These are phyloP conservation scores for Polydrusus cervinus DNA, from an alignment of 2,888 invertebrate species.

Conservation along the genomic window DNA sequence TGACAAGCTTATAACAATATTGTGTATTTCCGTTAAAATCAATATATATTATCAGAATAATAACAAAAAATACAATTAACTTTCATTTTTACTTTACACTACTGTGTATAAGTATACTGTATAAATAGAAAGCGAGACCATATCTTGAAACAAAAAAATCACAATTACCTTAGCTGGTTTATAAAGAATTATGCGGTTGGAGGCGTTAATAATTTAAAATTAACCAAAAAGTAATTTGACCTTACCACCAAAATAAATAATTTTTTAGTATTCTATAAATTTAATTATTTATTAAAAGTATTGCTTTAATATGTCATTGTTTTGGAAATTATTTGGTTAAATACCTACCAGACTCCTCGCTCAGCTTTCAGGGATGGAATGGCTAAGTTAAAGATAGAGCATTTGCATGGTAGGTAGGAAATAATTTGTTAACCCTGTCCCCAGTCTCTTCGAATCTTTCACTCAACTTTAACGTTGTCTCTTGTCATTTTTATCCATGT, in stretches of 20 bases:
- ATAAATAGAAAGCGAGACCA: constrained; percentile 10
- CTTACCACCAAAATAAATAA: not conserved
- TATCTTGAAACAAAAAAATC: constrained; percentile 12
- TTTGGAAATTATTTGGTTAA: no score
- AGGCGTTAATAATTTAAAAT: not conserved
- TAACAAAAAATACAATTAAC: not conserved
- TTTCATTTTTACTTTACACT: constrained; percentile 13
- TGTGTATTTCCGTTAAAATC: not conserved
- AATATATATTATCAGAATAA: not conserved
- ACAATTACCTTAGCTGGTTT: not conserved
- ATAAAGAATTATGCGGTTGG: not conserved
- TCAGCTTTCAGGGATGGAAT: no score
- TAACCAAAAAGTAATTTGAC: not conserved
- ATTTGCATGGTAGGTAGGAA: no score
- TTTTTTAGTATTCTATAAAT: not conserved
- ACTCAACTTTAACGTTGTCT: no score
- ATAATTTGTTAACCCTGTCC: no score
- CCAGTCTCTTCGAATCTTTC: no score
- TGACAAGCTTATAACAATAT: not conserved
- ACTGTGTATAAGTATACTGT: no score
- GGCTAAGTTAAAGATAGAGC: no score
- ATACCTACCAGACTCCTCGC: no score
- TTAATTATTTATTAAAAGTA: not conserved
- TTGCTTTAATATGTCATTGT: no score
- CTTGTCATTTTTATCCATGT: no score